phyloP scores from a whole-genome alignment of 1,140 invertebrate genomes.

The Pseudomyrmex cubaensis region DNA sequence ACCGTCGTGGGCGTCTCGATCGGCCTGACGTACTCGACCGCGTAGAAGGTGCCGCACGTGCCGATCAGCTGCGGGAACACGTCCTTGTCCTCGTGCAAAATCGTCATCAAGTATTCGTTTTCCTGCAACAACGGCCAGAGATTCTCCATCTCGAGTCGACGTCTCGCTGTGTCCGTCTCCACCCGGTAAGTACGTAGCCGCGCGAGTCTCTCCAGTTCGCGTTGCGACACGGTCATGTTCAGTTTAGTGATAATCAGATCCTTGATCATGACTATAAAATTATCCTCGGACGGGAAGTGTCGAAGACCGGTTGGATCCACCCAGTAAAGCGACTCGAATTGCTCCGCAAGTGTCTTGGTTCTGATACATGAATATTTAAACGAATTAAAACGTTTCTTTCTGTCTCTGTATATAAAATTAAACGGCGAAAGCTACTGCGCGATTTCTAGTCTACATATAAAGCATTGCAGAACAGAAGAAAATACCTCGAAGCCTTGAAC shows the following conservation, averaged over 20 bases:
- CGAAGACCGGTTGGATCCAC: conserved; percentile 81
- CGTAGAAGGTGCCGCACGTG: conserved; percentile 88
- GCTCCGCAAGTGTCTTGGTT: conserved; percentile 64
- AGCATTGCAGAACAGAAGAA: not conserved
- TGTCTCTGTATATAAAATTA: not conserved
- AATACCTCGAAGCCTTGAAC: conserved; percentile 85
- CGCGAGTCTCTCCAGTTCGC: conserved; percentile 83
- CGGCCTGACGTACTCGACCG: conserved; percentile 87
- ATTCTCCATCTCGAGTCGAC: conserved; percentile 87
- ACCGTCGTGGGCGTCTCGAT: conserved; percentile 78
- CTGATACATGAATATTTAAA: conserved; percentile 54
- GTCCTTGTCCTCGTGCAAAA: conserved; percentile 86
- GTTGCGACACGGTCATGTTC: conserved; percentile 84
- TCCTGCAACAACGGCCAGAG: conserved; percentile 88
- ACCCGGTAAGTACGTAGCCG: conserved; percentile 81
- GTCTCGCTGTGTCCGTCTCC: conserved; percentile 79
- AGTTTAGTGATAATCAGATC: conserved; percentile 85
- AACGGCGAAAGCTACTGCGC: not conserved
- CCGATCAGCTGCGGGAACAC: conserved; percentile 89
- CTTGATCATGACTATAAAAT: conserved; percentile 85
- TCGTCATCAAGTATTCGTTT: conserved; percentile 88
- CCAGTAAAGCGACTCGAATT: conserved; percentile 83
- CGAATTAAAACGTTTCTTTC: not conserved
- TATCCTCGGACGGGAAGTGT: conserved; percentile 85
- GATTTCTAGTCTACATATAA: not conserved